Evolutionary conservation across 2,113 vertebrate species (phyloP).

Genomic region (Neoarius graeffei): DNA sequence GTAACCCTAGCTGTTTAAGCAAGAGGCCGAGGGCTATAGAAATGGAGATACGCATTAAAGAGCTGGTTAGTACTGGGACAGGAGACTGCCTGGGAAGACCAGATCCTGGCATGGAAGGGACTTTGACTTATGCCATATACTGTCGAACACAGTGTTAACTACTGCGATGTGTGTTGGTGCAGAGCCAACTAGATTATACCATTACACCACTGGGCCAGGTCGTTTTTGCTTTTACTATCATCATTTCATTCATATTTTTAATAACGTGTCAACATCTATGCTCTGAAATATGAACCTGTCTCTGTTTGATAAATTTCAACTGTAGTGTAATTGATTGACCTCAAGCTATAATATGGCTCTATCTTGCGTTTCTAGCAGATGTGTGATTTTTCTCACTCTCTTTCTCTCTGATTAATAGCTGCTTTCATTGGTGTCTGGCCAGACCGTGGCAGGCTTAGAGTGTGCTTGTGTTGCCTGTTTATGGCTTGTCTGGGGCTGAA

Average conservation of each 20-base stretch:
- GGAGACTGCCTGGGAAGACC: too few species aligned
- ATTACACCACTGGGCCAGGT: not conserved
- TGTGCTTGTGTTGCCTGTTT: constrained; percentile 40
- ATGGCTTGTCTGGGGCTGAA: constrained; percentile 50
- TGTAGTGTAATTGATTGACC: constrained; percentile 3
- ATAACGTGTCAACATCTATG: not conserved
- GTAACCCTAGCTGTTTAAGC: too few species aligned
- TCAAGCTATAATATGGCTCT: not conserved
- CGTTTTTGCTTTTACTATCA: not conserved
- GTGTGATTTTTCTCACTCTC: constrained; percentile 29
- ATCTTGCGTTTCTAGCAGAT: constrained; percentile 12
- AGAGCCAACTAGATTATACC: not conserved
- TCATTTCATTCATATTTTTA: not conserved
- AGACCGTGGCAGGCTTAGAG: constrained; percentile 36
- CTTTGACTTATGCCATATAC: not conserved
- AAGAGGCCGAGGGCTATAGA: too few species aligned
- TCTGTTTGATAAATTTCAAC: constrained; percentile 1
- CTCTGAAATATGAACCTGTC: not conserved
- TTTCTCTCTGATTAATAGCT: constrained; percentile 33
- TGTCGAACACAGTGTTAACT: not conserved
- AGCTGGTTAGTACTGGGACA: too few species aligned
- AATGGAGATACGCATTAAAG: too few species aligned
- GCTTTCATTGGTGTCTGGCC: constrained; percentile 40
- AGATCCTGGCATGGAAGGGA: too few species aligned
- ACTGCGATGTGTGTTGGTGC: not conserved